A percentile compares a stretch with the other conserved stretches of the same genome.
phyloP scores from a whole-genome alignment of 1,140 invertebrate species.

The Watersipora subatra region DNA sequence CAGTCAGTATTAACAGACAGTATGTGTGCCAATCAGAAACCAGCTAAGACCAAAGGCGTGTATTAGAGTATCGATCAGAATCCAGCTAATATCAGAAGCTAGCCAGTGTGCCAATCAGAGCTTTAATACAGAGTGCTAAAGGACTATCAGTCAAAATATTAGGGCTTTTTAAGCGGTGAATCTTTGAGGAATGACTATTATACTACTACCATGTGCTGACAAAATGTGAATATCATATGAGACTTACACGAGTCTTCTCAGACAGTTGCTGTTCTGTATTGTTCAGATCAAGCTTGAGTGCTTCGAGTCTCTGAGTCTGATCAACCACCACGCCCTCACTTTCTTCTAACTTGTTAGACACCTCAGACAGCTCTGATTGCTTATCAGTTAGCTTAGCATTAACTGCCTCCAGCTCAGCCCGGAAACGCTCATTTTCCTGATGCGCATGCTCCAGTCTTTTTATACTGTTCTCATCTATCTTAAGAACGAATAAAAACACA shows the following conservation, averaged over 20 bases:
- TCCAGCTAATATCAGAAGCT: no score
- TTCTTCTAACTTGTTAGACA: background rate
- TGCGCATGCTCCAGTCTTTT: constrained; percentile 30
- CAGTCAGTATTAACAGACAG: no score
- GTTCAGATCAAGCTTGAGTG: background rate
- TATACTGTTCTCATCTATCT: constrained; percentile 18
- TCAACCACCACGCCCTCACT: background rate
- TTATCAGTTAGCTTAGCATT: background rate
- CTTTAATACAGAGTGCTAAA: no score
- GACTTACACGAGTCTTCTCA: background rate
- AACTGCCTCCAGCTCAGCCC: constrained; percentile 15
- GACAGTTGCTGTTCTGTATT: background rate
- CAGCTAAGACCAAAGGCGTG: no score
- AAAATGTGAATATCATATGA: no score
- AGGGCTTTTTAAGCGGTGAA: no score
- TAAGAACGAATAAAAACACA: background rate
- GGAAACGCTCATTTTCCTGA: constrained; percentile 21
- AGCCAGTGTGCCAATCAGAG: no score
- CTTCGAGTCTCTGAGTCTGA: background rate
- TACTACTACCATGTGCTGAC: no score
- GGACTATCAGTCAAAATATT: no score
- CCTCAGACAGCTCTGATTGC: background rate
- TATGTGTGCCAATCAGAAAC: no score
- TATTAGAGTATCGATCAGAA: no score
- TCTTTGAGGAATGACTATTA: no score